Evolutionary conservation across 2,888 invertebrate species (phyloP), one percentile per base, ranked within the genome.

Genomic region (Tromatobia lineatoria): DNA sequence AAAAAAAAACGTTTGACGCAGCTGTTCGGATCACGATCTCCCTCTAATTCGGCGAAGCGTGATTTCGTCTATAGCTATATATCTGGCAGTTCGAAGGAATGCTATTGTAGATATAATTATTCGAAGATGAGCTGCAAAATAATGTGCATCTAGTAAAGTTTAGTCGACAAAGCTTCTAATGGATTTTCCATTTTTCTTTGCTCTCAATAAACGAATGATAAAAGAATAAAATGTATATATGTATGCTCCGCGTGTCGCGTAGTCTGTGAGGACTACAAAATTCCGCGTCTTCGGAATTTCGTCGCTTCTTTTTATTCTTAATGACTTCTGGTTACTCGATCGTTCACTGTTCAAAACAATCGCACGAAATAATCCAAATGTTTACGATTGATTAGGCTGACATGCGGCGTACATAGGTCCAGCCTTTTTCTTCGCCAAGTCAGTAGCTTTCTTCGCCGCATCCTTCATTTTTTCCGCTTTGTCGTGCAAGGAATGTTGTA

Each of bases 381-480:
- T 86, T 90, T 91, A 93, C n/a, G 93, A 92, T 67, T 94, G 92
- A 78, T 90, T 92, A 10, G 93, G 88, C 66, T 92, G 92, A 79
- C 91, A 94, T 4, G 92, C 91, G 38, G 91, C 93, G 88, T 92
- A 94, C 87, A 94, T 92, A 92, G 94, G 92, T 94, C 94, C 90
- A 94, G 95, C 89, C 92, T 94, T 94, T 77, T 94, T 93, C 87
- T 95, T 97, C 67, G 98, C 97, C 87, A 97, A 95, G 93, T 97
- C 97, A 34, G 97, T 97, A 74, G 97, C 97, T 90, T 96, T 96
- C 91, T 97, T 96, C 0, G 97, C 97, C 0, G 96, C 97, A 83
- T 96, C 96, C 90, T 97, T 97, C 91, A 98, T 94, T 91, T 96
- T 96, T 89, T 94, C 95, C 3, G 94, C 93, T 83, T 93, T 94